Evolutionary conservation across 2,113 vertebrate species (phyloP).

Genomic region (Macrotus californicus): DNA sequence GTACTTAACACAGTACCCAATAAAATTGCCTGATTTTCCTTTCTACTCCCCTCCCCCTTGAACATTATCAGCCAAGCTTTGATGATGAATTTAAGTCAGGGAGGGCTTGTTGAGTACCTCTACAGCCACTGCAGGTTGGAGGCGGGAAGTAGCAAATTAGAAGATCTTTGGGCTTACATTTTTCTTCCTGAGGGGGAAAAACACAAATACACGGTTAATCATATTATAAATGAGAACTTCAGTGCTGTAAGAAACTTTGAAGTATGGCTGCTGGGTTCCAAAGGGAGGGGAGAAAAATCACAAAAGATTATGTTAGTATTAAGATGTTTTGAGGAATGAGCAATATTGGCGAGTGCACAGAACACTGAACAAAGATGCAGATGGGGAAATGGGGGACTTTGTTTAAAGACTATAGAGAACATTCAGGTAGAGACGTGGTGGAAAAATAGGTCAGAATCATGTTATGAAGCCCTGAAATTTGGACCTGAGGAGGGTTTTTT

Average conservation of each 20-base stretch:
- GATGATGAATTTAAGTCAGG: not conserved
- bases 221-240: not conserved
- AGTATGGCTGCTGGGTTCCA: not conserved
- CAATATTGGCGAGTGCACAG: not conserved
- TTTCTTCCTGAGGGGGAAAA: not conserved
- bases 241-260: not conserved
- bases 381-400: not conserved
- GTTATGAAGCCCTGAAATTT: not conserved
- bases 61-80: not conserved
- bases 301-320: not conserved
- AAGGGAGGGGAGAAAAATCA: not conserved
- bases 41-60: not conserved
- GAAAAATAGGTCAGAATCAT: not conserved
- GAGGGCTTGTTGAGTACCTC: not conserved
- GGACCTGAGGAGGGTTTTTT: not conserved
- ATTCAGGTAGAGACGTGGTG: not conserved
- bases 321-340: slow-evolving; percentile 1
- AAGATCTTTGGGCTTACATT: not conserved
- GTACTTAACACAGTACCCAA: not conserved
- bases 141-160: not conserved
- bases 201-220: not conserved
- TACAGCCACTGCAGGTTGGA: not conserved
- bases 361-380: not conserved
- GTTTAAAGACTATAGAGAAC: not conserved
- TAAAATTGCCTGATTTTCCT: not conserved